These are phyloP conservation scores for Sebastes vulpes DNA, from an alignment of 2,797 vertebrate species.

Conservation along the genomic window DNA sequence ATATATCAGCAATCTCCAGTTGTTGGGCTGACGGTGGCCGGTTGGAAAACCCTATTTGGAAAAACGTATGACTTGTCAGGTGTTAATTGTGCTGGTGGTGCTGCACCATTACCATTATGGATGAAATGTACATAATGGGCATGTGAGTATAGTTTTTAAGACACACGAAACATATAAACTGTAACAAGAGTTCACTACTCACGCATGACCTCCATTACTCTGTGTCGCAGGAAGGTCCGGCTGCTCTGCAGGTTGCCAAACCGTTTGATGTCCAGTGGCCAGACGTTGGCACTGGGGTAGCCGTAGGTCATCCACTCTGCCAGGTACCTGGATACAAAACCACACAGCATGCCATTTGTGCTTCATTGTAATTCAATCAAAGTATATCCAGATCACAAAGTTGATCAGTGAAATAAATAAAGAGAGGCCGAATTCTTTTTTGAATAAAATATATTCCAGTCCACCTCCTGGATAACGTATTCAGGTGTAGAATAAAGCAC, in stretches of 20 bases:
- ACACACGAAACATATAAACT: not conserved
- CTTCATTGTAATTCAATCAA: not conserved
- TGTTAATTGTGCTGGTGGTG: not conserved
- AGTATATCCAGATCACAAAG: not conserved
- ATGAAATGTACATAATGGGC: no score
- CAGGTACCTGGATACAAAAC: conserved; percentile 86
- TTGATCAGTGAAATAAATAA: not conserved
- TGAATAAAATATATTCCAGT: not conserved
- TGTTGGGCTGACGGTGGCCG: no score
- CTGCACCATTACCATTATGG: no score
- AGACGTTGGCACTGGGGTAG: conserved; percentile 93
- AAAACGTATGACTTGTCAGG: not conserved
- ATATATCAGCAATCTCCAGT: no score
- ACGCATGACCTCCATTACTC: conserved; percentile 99
- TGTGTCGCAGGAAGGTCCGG: conserved; percentile 95
- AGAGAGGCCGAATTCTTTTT: not conserved
- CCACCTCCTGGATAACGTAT: rapidly evolving
- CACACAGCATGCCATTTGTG: conserved; percentile 1
- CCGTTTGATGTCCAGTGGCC: conserved; percentile 96
- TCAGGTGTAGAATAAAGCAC: not conserved
- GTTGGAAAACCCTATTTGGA: no score
- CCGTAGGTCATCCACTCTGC: conserved; percentile 98
- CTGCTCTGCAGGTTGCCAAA: conserved; percentile 97
- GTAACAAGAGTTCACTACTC: conserved; percentile 72
- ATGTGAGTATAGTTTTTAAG: not conserved